Evolutionary conservation across 1,140 invertebrate genomes (phyloP).

Genomic region (Cyphomyrmex costatus): DNA sequence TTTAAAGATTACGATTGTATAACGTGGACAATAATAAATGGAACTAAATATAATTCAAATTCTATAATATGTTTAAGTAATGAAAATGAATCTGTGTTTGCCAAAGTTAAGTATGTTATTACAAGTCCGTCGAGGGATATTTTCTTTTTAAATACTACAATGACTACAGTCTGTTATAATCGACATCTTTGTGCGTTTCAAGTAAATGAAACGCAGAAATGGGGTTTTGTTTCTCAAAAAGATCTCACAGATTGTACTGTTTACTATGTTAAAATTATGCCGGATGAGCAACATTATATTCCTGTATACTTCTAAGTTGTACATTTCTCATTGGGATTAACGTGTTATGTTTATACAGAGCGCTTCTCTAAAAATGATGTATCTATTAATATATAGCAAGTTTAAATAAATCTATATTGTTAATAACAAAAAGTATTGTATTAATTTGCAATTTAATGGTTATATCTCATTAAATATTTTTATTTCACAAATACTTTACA

Average conservation of each 20-base stretch:
- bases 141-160: conserved; percentile 5
- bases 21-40: conserved; percentile 4
- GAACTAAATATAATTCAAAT: conserved; percentile 7
- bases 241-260: not conserved
- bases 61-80: conserved; percentile 4
- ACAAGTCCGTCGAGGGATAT: not conserved
- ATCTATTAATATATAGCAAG: too few relatives aligned
- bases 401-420: too few relatives aligned
- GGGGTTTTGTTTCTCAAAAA: not conserved
- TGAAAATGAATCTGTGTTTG: not conserved
- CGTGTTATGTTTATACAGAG: too few relatives aligned
- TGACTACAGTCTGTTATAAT: not conserved
- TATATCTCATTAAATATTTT: too few relatives aligned
- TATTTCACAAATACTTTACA: too few relatives aligned
- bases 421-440: too few relatives aligned
- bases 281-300: not conserved
- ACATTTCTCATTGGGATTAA: too few relatives aligned
- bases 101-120: not conserved
- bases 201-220: not conserved
- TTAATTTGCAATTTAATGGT: too few relatives aligned
- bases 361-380: too few relatives aligned
- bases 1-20: not conserved
- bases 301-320: not conserved
- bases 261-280: not conserved
- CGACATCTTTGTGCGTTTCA: not conserved